Evolutionary conservation across 2,113 vertebrate species (phyloP).

Genomic region (Excalfactoria chinensis): DNA sequence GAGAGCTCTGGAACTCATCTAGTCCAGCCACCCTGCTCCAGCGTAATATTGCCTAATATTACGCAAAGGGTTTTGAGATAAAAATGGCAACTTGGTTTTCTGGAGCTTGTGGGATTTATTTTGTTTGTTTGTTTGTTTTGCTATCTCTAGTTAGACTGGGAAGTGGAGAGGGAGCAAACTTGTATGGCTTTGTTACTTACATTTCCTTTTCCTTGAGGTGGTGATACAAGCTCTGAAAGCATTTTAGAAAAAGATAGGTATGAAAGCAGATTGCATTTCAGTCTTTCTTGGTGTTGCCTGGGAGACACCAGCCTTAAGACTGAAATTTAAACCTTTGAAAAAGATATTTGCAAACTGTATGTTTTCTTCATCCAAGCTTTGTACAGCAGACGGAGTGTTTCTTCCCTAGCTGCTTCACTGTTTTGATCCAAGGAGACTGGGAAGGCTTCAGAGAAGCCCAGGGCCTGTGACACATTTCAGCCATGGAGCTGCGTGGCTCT

Average conservation of each 20-base stretch:
- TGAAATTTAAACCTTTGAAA: conserved; percentile 24
- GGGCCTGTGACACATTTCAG: not conserved
- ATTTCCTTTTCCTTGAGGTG: conserved; percentile 1
- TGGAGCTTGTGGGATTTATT: not conserved
- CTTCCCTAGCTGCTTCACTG: not conserved
- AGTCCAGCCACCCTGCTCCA: no score
- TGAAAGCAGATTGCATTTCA: not conserved
- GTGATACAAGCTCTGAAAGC: not conserved
- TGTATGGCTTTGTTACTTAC: not conserved
- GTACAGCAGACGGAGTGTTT: not conserved
- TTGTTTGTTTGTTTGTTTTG: not conserved
- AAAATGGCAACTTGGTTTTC: not conserved
- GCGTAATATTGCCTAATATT: not conserved
- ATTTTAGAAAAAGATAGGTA: conserved; percentile 34
- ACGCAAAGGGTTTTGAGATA: not conserved
- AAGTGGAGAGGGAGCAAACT: not conserved
- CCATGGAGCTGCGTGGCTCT: rapidly evolving
- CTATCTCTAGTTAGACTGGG: not conserved
- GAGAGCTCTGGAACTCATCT: no score
- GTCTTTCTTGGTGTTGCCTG: conserved; percentile 27
- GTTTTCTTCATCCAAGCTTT: not conserved
- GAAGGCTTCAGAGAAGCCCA: not conserved
- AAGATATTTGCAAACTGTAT: not conserved
- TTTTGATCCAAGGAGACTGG: not conserved
- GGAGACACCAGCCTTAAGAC: not conserved